phyloP scores from a whole-genome alignment of 2,888 invertebrate genomes.

The Noctuana brunneofusca region DNA sequence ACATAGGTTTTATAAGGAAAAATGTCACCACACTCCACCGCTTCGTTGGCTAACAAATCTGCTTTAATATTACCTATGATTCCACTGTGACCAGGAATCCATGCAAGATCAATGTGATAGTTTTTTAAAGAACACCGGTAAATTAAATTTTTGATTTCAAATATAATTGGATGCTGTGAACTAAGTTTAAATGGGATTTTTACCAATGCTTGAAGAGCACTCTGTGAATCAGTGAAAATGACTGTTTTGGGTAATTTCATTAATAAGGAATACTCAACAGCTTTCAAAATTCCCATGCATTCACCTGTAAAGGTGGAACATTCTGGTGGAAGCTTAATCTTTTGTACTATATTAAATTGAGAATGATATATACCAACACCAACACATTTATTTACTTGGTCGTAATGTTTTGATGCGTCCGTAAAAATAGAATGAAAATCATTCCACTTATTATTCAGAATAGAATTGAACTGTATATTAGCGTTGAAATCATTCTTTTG shows the following conservation, averaged over 20 bases:
- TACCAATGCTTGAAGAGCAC: background rate
- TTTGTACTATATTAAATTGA: slow-evolving; percentile 5
- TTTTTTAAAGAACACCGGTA: background rate
- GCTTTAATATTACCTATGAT: background rate
- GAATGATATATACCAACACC: slow-evolving; percentile 7
- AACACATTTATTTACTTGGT: background rate
- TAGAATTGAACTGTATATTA: slow-evolving; percentile 1
- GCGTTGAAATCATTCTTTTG: background rate
- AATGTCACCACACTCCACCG: slow-evolving; percentile 1
- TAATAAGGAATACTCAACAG: background rate
- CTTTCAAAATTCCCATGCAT: background rate
- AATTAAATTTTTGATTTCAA: background rate
- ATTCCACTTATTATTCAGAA: background rate
- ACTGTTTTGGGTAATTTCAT: background rate
- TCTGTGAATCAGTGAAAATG: background rate
- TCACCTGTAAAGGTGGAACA: slow-evolving; percentile 31
- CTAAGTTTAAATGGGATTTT: background rate
- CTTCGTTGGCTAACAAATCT: background rate
- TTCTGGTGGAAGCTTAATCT: slow-evolving; percentile 38
- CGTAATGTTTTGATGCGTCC: slow-evolving; percentile 1
- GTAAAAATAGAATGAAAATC: background rate
- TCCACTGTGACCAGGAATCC: background rate
- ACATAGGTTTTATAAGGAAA: background rate
- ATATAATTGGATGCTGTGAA: background rate
- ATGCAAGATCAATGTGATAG: background rate